Evolutionary conservation across 2,797 vertebrate species (phyloP), one percentile per base, ranked within the genome.

Genomic region (Pteropus rufus): DNA sequence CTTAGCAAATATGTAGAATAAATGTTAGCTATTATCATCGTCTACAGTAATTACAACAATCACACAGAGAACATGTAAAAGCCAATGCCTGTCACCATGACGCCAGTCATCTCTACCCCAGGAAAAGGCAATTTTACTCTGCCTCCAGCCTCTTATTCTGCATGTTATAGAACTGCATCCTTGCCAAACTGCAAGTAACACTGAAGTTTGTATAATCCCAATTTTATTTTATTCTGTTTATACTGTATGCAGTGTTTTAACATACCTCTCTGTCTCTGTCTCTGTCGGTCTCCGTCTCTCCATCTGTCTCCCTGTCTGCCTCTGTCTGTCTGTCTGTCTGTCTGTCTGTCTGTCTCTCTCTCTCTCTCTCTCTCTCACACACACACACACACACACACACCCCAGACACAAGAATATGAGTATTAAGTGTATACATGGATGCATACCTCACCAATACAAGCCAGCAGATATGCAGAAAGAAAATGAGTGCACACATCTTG

Each of bases 181-280:
- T 91, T 67, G 60, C 44, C 16, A 44, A 70, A 26, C 34, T 91
- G 49, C 70, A 75, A 76, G 67, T 56, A 80, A 93, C 82, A 91
- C 44, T 88, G 64, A 85, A 95, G 34, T 73, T 87, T 75, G 67
- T 77, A 65, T 29, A 44, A 84, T 54, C 3, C 11, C 80, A 72
- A 49, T 73, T 79, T 93, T 81, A 73, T 65, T 76, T 89, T 77
- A 82, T 75, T 90, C 56, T 81, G n/a, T 67, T 76, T 62, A 76
- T 75, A 6, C 31, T 41, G 31, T 14, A 26, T 5, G 49, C 36
- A 89, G 62, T 11, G 4, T 93, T 94, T 95, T 77, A 80, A 86
- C 10, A 23, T 31, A 24, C 52, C 24, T 6, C 34, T 80, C 10
- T 52, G 34, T n/a, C 31, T 9, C 4, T 31, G 60, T 89, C 29